Percentiles rank a stretch among this genome's conserved stretches.
Conservation (phyloP, 1,140 invertebrate species). For the Phocides pigmalion region DNA sequence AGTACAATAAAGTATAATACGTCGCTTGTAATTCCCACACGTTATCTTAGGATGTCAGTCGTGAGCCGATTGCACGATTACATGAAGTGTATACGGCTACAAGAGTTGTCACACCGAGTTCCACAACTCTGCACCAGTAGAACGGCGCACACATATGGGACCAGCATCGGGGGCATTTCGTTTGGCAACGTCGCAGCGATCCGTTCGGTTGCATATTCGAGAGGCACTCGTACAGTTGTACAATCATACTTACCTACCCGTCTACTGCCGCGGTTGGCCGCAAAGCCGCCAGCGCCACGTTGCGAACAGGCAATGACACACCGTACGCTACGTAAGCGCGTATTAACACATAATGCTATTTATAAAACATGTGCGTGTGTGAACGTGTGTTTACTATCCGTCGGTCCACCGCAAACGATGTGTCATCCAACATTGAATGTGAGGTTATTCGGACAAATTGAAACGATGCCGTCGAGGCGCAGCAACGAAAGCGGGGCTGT, state of each 20-base stretch:
- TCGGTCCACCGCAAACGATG: constrained; percentile 68
- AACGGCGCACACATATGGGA: constrained; percentile 46
- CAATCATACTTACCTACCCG: constrained; percentile 54
- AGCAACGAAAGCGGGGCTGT: constrained; percentile 36
- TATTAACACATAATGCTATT: constrained; percentile 77
- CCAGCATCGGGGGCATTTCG: constrained; percentile 46
- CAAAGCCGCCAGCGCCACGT: constrained; percentile 49
- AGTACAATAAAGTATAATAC: constrained; percentile 1
- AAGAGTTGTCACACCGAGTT: constrained; percentile 36
- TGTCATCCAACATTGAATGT: constrained; percentile 77
- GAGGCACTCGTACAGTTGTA: constrained; percentile 46
- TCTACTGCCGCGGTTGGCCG: constrained; percentile 53
- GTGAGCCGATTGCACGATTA: constrained; percentile 2
- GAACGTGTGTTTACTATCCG: constrained; percentile 77
- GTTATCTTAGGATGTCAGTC: constrained; percentile 9
- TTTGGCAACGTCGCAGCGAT: constrained; percentile 68
- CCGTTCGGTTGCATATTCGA: constrained; percentile 51
- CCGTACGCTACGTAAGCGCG: constrained; percentile 68
- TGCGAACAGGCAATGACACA: constrained; percentile 66
- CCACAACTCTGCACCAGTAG: constrained; percentile 36
- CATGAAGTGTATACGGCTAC: neutral
- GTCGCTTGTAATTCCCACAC: constrained; percentile 1
- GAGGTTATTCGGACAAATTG: constrained; percentile 66
- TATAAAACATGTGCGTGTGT: constrained; percentile 69
- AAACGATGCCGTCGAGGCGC: constrained; percentile 52